Evolutionary conservation across 2,797 vertebrate species (phyloP).

Genomic region (Cynodonichthys magdalenae): DNA sequence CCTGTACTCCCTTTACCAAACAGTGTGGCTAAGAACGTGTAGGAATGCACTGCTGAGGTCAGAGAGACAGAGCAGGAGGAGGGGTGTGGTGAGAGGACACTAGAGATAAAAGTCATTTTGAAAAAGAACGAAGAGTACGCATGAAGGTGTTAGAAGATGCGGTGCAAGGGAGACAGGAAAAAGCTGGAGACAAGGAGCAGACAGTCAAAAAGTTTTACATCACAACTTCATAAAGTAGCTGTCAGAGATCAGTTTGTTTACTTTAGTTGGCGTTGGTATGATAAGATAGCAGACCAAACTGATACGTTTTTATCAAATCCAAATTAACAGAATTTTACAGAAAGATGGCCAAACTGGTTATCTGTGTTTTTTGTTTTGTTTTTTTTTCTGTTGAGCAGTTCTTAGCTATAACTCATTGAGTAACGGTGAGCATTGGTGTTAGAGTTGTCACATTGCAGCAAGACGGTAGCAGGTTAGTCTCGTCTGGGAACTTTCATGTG

Average conservation of each 20-base stretch:
- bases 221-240: neutral
- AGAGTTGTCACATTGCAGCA: too few relatives aligned
- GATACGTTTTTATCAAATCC: neutral
- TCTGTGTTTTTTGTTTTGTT: neutral
- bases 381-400: neutral
- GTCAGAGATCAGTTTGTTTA: neutral
- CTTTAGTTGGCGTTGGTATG: neutral
- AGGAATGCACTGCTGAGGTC: slow-evolving; percentile 57
- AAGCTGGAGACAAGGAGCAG: slow-evolving; percentile 3
- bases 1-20: slow-evolving; percentile 23
- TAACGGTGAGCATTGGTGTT: neutral
- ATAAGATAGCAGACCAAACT: neutral
- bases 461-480: too few relatives aligned
- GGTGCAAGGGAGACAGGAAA: slow-evolving; percentile 13
- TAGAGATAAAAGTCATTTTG: slow-evolving; percentile 28
- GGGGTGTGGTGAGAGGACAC: slow-evolving; percentile 43
- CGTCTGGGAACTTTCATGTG: too few relatives aligned
- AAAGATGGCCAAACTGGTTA: neutral
- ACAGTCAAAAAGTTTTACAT: neutral
- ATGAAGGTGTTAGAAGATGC: slow-evolving; percentile 20
- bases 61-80: slow-evolving; percentile 31
- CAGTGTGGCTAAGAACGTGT: slow-evolving; percentile 33
- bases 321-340: neutral
- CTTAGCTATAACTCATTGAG: neutral
- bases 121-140: slow-evolving; percentile 33